phyloP scores from a whole-genome alignment of 2,888 invertebrate genomes.

The Noctua pronuba region DNA sequence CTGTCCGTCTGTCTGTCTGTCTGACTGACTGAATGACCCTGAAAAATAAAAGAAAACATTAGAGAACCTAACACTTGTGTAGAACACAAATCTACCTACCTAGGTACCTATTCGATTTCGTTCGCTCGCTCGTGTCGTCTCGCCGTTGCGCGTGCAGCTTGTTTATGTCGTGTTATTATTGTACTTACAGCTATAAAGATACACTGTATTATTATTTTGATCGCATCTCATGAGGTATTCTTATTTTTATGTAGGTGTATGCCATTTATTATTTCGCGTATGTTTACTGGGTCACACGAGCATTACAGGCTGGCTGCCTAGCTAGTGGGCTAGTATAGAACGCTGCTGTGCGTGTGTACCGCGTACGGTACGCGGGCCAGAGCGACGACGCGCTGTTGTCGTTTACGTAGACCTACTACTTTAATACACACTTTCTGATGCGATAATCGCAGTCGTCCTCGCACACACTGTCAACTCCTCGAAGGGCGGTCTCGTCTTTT shows the following conservation, averaged over 20 bases:
- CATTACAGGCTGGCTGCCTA: neutral
- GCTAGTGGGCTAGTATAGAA: neutral
- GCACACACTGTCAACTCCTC: too few relatives aligned
- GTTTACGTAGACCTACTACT: neutral
- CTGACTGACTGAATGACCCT: neutral
- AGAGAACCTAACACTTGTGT: neutral
- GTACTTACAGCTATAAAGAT: neutral
- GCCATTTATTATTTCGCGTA: neutral
- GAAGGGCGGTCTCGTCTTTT: neutral
- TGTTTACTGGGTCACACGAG: neutral
- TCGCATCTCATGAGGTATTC: too few relatives aligned
- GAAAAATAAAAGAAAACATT: conserved; percentile 1
- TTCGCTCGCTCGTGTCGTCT: neutral
- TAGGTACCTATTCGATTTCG: neutral
- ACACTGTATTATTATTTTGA: too few relatives aligned
- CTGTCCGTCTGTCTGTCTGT: too few relatives aligned
- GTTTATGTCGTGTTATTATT: neutral
- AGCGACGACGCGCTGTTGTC: neutral
- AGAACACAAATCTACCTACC: neutral
- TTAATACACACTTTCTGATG: neutral
- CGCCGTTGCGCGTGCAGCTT: neutral
- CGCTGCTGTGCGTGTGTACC: neutral
- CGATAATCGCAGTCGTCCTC: neutral
- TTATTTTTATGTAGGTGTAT: neutral
- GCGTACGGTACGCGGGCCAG: neutral